Percentiles rank a stretch among this genome's conserved stretches.
phyloP scores from a whole-genome alignment of 2,797 vertebrate species.

The Urocyon cinereoargenteus region DNA sequence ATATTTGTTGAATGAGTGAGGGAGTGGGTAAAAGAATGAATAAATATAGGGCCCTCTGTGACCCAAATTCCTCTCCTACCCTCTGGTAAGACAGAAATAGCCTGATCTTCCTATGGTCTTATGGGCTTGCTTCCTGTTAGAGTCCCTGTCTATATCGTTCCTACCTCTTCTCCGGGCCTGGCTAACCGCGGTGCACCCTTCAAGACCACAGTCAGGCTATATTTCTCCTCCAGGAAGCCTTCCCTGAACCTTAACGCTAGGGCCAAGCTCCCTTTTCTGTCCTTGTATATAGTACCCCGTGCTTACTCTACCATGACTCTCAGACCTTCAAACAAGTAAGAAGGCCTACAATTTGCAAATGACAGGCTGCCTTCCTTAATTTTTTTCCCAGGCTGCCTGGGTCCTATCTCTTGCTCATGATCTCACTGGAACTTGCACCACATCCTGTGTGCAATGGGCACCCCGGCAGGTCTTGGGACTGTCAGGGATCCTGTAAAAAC shows the following conservation, averaged over 20 bases:
- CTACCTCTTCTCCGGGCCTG: not conserved
- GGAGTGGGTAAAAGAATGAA: not conserved
- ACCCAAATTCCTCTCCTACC: not conserved
- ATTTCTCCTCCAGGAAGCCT: not conserved
- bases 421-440: not conserved
- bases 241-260: not conserved
- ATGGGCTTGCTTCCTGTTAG: not conserved
- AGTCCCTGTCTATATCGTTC: not conserved
- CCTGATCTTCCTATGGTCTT: not conserved
- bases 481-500: not conserved
- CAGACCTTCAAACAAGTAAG: not conserved
- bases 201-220: not conserved
- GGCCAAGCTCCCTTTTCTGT: not conserved
- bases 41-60: not conserved
- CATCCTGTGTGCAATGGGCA: not conserved
- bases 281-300: not conserved
- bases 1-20: constrained; percentile 40
- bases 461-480: not conserved
- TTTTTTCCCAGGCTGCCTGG: not conserved
- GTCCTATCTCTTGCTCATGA: not conserved
- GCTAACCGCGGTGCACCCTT: not conserved
- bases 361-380: not conserved
- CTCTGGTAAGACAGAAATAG: constrained; percentile 13
- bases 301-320: not conserved
- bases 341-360: constrained; percentile 26